Conservation (phyloP, 2,113 vertebrate species). For the Solea senegalensis region DNA sequence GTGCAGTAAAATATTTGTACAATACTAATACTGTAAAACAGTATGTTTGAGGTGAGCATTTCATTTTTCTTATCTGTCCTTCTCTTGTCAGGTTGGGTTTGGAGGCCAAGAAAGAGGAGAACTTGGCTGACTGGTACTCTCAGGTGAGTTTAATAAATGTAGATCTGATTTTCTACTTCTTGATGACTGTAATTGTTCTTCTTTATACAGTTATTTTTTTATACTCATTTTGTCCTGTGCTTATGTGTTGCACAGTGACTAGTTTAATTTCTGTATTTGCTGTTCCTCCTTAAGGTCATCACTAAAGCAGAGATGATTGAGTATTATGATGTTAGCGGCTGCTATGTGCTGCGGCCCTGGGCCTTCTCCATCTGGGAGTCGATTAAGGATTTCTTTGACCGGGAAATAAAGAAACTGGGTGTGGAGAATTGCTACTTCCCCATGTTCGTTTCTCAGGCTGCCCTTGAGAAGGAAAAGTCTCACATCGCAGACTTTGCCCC, state of each 20-base stretch:
- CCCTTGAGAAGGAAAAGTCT: slow-evolving; percentile 92
- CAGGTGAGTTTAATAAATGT: slow-evolving; percentile 80
- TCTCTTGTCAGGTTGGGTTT: slow-evolving; percentile 86
- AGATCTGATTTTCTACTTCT: neutral
- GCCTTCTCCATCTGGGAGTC: slow-evolving; percentile 92
- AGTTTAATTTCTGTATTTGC: too few species aligned
- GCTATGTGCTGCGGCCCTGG: slow-evolving; percentile 97
- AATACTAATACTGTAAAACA: too few species aligned
- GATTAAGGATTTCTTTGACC: slow-evolving; percentile 93
- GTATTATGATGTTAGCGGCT: slow-evolving; percentile 98
- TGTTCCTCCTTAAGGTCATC: slow-evolving; percentile 87
- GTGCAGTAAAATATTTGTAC: neutral
- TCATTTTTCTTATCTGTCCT: neutral
- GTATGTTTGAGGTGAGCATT: neutral
- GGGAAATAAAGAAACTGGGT: slow-evolving; percentile 94
- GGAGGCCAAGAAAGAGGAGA: slow-evolving; percentile 97
- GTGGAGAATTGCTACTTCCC: slow-evolving; percentile 99
- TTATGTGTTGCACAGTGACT: too few species aligned
- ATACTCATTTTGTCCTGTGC: too few species aligned
- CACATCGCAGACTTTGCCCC: slow-evolving; percentile 97
- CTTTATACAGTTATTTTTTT: too few species aligned
- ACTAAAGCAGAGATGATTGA: slow-evolving; percentile 99
- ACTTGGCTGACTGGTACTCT: slow-evolving; percentile 96
- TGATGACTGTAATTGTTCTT: too few species aligned
- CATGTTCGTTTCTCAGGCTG: slow-evolving; percentile 97